Evolutionary conservation across 2,888 invertebrate genomes (phyloP).

Genomic region (Ischnus inquisitorius): DNA sequence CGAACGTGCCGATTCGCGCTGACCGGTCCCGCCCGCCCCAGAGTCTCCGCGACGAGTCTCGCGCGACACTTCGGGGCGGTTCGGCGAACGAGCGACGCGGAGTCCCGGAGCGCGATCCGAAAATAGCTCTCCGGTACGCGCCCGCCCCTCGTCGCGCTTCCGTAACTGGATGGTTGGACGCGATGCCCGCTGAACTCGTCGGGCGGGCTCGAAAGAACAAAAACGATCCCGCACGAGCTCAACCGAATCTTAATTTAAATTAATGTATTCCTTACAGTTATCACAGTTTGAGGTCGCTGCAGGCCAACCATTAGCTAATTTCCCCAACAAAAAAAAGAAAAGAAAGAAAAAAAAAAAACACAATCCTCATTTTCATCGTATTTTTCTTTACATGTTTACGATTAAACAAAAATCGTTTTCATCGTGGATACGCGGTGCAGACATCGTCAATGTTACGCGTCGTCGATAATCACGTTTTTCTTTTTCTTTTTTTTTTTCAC

Average conservation of each 20-base stretch:
- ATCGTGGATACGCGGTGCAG: constrained; percentile 23
- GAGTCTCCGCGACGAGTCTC: constrained; percentile 42
- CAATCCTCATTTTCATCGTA: constrained; percentile 44
- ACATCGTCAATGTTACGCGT: constrained; percentile 12
- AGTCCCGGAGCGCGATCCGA: constrained; percentile 51
- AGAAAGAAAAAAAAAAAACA: constrained; percentile 35
- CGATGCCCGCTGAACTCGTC: constrained; percentile 15
- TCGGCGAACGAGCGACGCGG: constrained; percentile 39
- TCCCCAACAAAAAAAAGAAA: constrained; percentile 44
- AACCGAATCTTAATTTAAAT: constrained; percentile 83
- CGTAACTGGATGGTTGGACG: constrained; percentile 56
- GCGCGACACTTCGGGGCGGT: constrained; percentile 36
- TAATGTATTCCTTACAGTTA: constrained; percentile 84
- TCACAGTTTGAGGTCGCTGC: constrained; percentile 85
- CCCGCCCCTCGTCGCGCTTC: constrained; percentile 63
- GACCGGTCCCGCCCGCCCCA: no score
- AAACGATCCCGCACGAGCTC: constrained; percentile 12
- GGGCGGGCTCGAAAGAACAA: neutral
- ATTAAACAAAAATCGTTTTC: constrained; percentile 31
- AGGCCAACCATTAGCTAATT: constrained; percentile 77
- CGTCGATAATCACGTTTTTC: constrained; percentile 56
- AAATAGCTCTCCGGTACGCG: constrained; percentile 52
- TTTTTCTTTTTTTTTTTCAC: constrained; percentile 54
- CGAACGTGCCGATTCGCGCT: constrained; percentile 30
- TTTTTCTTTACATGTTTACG: constrained; percentile 52